These are phyloP conservation scores for Diadema setosum DNA, from an alignment of 35 echinoderm and acorn worm species.

Conservation along the genomic window DNA sequence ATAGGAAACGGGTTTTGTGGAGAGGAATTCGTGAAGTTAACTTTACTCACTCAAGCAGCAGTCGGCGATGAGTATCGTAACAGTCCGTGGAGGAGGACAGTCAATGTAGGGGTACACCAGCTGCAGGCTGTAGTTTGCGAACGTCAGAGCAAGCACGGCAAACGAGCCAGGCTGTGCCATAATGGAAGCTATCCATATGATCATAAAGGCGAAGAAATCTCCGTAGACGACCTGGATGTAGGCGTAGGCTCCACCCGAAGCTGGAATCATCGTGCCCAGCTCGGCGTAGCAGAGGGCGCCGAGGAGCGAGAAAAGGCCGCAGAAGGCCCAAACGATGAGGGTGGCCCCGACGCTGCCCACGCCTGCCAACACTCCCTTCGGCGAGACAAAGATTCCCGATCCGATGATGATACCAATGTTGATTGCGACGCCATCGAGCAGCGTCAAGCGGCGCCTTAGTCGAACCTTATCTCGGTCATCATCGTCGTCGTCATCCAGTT, in stretches of 20 bases:
- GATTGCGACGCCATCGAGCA: slow-evolving; percentile 16
- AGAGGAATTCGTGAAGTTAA: too few relatives aligned
- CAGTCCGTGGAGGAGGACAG: slow-evolving; percentile 38
- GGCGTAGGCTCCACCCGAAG: slow-evolving; percentile 68
- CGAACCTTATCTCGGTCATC: neutral
- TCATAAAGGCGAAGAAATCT: slow-evolving; percentile 53
- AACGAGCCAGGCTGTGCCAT: slow-evolving; percentile 58
- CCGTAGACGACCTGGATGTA: slow-evolving; percentile 52
- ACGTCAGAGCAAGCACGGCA: slow-evolving; percentile 68
- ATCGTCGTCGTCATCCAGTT: neutral
- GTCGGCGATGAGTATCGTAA: slow-evolving; percentile 26
- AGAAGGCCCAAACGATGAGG: slow-evolving; percentile 46
- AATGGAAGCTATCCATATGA: slow-evolving; percentile 67
- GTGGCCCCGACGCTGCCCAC: slow-evolving; percentile 62
- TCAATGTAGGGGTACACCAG: slow-evolving; percentile 49
- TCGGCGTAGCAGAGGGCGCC: slow-evolving; percentile 82
- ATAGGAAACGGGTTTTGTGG: too few relatives aligned
- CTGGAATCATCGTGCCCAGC: slow-evolving; percentile 45
- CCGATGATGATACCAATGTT: slow-evolving; percentile 65
- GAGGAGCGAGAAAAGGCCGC: slow-evolving; percentile 51
- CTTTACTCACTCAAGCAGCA: slow-evolving; percentile 53
- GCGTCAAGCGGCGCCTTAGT: neutral
- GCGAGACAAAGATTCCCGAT: slow-evolving; percentile 75
- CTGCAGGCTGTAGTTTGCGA: slow-evolving; percentile 74
- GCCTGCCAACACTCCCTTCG: slow-evolving; percentile 49